phyloP scores from a whole-genome alignment of 2,113 vertebrate species.

The Microcebus lehilahytsara region DNA sequence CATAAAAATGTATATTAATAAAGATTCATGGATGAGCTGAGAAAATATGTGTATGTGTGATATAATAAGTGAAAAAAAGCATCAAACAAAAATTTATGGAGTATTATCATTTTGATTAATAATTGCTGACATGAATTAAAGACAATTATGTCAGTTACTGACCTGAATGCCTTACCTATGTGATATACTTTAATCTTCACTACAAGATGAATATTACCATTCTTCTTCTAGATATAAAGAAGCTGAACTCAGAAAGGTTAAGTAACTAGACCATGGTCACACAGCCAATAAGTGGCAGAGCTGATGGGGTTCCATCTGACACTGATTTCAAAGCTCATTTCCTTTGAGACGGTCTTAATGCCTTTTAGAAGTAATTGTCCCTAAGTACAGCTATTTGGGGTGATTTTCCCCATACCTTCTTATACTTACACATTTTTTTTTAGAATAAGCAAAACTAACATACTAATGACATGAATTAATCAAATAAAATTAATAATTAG shows the following conservation, averaged over 20 bases:
- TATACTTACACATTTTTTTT: not conserved
- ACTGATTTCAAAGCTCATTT: not conserved
- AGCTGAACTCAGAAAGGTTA: not conserved
- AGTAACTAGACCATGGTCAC: not conserved
- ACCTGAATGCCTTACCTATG: not conserved
- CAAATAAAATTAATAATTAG: conserved; percentile 38
- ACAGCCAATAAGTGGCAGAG: not conserved
- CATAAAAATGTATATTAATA: not conserved
- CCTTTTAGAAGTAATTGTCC: not conserved
- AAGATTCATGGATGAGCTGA: conserved; percentile 8
- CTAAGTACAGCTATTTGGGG: not conserved
- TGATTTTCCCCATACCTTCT: not conserved
- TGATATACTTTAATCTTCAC: not conserved
- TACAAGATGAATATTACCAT: not conserved
- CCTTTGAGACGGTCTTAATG: not conserved
- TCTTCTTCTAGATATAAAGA: not conserved
- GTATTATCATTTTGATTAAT: not conserved
- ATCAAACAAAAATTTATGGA: not conserved
- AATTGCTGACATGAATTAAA: not conserved
- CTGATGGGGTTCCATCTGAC: not conserved
- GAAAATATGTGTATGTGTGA: not conserved
- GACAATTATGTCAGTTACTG: not conserved
- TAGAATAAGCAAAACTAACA: conserved; percentile 2
- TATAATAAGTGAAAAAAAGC: not conserved
- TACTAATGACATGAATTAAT: not conserved